A percentile compares a stretch with the other conserved stretches of the same genome.
phyloP scores from a whole-genome alignment of 2,888 invertebrate genomes.

The Cancer borealis region DNA sequence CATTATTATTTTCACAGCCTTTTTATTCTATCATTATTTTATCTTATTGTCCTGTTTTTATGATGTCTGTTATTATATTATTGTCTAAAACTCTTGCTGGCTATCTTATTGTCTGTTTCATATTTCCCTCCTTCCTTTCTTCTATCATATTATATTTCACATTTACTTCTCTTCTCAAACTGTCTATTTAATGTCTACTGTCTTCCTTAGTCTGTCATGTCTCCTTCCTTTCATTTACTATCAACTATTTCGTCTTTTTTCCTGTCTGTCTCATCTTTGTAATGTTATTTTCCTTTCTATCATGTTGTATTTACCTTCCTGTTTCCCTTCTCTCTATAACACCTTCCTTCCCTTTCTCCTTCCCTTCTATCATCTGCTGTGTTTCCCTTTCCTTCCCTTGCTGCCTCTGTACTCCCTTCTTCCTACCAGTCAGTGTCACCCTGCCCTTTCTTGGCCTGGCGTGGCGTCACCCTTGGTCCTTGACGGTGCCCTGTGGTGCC shows the following conservation, averaged over 20 bases:
- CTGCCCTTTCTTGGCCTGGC: too few relatives aligned
- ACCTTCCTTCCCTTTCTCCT: neutral
- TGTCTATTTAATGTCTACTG: neutral
- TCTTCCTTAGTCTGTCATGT: too few relatives aligned
- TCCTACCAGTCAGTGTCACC: neutral
- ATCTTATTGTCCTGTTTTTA: neutral
- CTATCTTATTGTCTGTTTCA: neutral
- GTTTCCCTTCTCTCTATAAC: neutral
- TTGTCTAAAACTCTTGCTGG: neutral
- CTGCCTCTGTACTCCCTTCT: neutral
- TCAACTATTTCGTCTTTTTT: neutral
- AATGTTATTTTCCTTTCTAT: neutral
- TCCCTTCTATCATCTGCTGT: neutral
- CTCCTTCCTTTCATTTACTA: too few relatives aligned
- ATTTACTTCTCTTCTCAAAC: neutral
- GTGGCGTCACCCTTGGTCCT: too few relatives aligned
- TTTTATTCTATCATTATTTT: neutral
- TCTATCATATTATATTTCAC: neutral
- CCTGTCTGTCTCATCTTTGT: neutral
- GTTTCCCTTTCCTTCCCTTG: neutral
- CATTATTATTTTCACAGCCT: neutral
- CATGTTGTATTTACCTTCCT: neutral
- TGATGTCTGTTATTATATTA: neutral
- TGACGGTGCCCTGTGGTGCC: neutral
- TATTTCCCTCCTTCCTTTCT: neutral